Evolutionary conservation across 2,113 vertebrate genomes (phyloP).

Genomic region (Corythoichthys haematopterus): DNA sequence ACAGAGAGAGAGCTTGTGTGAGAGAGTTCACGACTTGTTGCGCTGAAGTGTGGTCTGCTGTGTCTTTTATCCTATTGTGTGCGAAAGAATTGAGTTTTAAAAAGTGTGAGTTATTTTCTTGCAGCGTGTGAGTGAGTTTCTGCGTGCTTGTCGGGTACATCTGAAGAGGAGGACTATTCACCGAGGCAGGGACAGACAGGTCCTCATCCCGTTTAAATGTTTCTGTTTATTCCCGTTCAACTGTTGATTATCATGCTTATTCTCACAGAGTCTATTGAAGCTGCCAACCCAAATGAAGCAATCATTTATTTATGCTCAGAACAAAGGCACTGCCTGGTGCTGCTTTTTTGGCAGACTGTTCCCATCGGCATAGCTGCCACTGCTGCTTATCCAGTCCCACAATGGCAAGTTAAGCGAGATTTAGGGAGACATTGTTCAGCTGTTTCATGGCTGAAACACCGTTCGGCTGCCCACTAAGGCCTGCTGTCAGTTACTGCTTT

Average conservation of each 20-base stretch:
- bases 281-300: conserved; percentile 57
- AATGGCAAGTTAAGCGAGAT: conserved; percentile 44
- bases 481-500: conserved; percentile 8
- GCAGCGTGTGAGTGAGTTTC: conserved; percentile 13
- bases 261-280: conserved; percentile 56
- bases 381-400: conserved; percentile 41
- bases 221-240: conserved; percentile 57
- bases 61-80: not conserved
- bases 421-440: conserved; percentile 36
- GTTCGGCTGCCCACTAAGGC: conserved; percentile 7
- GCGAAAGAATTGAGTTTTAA: not conserved
- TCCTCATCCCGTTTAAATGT: conserved; percentile 60
- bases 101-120: conserved; percentile 3
- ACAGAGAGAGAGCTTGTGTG: conserved; percentile 30
- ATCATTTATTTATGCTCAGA: conserved; percentile 64
- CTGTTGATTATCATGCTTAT: conserved; percentile 60
- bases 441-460: conserved; percentile 31
- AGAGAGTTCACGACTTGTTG: conserved; percentile 34
- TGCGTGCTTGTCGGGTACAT: conserved; percentile 13
- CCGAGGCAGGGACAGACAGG: conserved; percentile 42
- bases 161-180: conserved; percentile 57
- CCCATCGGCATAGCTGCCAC: conserved; percentile 49
- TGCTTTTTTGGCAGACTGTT: conserved; percentile 55
- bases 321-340: conserved; percentile 62
- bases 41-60: conserved; percentile 32